Percentiles rank a stretch among this genome's conserved stretches.
These are phyloP conservation scores for Caenorhabditis sp. DNA, from an alignment of 2,888 invertebrate genomes.

Conservation along the genomic window DNA sequence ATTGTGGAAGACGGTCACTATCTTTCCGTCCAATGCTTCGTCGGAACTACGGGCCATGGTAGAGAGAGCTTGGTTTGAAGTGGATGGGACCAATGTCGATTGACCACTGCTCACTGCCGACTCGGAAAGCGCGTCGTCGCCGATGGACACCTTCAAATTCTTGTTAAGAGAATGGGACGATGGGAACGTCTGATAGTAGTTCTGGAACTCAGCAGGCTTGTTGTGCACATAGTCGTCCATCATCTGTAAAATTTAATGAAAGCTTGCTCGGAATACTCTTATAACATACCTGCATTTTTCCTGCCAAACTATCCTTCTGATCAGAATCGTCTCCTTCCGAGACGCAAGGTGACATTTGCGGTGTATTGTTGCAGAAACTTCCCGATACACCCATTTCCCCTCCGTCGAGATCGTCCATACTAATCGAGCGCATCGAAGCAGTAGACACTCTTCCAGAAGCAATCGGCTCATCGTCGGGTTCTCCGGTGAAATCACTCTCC, in stretches of 20 bases:
- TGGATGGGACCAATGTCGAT: conserved; percentile 53
- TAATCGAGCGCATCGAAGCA: conserved; percentile 39
- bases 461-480: conserved; percentile 38
- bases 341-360: conserved; percentile 69
- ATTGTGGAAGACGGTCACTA: conserved; percentile 12
- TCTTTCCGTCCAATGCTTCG: conserved; percentile 40
- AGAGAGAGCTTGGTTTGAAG: conserved; percentile 34
- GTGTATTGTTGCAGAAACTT: conserved; percentile 69
- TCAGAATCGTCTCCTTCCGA: conserved; percentile 66
- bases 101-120: conserved; percentile 52
- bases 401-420: conserved; percentile 40
- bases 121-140: conserved; percentile 34
- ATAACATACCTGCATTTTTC: too few species aligned
- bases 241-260: too few species aligned
- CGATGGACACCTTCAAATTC: conserved; percentile 27
- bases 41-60: conserved; percentile 18
- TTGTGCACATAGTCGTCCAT: conserved; percentile 47
- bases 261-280: too few species aligned
- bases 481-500: conserved; percentile 18
- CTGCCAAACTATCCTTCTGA: conserved; percentile 17
- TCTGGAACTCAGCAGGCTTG: conserved; percentile 11
- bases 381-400: conserved; percentile 39
- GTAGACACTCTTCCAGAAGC: conserved; percentile 44
- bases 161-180: conserved; percentile 20
- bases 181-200: conserved; percentile 21